Conservation (phyloP, 2,888 invertebrate species). For the Alitta virens region DNA sequence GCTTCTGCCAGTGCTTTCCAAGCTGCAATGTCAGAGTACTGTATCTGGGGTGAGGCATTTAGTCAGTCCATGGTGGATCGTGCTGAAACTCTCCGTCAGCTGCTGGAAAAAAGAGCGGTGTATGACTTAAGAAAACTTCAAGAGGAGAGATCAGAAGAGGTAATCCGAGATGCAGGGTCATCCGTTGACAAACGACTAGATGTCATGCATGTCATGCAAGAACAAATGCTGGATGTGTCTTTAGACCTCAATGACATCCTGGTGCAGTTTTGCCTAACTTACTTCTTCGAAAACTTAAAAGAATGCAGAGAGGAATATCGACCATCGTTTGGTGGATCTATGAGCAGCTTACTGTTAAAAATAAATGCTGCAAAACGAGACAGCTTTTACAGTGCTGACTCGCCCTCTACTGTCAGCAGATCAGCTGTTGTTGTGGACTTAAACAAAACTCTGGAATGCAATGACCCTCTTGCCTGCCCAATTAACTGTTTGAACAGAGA, state of each 20-base stretch:
- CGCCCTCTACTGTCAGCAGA: neutral
- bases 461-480: constrained; percentile 1
- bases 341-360: constrained; percentile 3
- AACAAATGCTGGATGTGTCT: too few species aligned
- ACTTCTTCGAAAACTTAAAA: constrained; percentile 11
- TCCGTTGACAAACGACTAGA: neutral
- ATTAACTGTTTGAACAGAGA: constrained; percentile 7
- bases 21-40: too few species aligned
- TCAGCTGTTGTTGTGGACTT: neutral
- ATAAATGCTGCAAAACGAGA: constrained; percentile 9
- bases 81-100: neutral
- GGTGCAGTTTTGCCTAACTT: neutral
- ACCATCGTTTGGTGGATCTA: constrained; percentile 6
- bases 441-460: constrained; percentile 2
- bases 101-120: neutral
- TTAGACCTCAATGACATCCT: neutral
- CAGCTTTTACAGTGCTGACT: neutral
- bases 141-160: neutral
- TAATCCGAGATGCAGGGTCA: too few species aligned
- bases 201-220: neutral
- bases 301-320: neutral
- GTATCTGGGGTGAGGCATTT: neutral
- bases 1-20: too few species aligned
- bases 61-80: neutral
- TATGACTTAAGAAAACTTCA: neutral